Percentiles rank a stretch among this genome's conserved stretches.
Evolutionary conservation across 2,797 vertebrate genomes (phyloP).

Genomic region (Triplophysa bombifrons): DNA sequence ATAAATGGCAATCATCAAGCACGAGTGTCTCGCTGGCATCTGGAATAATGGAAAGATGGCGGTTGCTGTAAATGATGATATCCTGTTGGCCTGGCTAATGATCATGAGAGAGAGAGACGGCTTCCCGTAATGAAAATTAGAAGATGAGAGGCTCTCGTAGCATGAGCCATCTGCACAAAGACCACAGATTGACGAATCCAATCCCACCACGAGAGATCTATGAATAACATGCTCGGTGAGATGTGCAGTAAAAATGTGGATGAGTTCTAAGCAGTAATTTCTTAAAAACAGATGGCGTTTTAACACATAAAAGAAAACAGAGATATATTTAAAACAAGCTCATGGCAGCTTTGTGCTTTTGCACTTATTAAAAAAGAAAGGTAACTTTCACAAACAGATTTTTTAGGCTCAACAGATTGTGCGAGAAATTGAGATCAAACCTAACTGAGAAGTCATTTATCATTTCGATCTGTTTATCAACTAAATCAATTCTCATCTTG

Average conservation of each 20-base stretch:
- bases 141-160: slow-evolving; percentile 11
- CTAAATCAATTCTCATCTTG: background rate
- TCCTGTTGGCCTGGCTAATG: slow-evolving; percentile 23
- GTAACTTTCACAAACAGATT: too few species aligned
- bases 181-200: slow-evolving; percentile 22
- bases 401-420: background rate
- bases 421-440: too few species aligned
- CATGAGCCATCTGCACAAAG: slow-evolving; percentile 5
- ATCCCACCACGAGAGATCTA: slow-evolving; percentile 15
- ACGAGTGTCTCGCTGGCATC: slow-evolving; percentile 9
- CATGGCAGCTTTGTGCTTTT: too few species aligned
- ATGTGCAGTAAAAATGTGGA: background rate
- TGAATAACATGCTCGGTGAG: slow-evolving; percentile 29
- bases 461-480: too few species aligned
- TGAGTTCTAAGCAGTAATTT: slow-evolving; percentile 37
- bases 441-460: too few species aligned
- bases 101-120: slow-evolving; percentile 2
- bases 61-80: slow-evolving; percentile 26
- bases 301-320: slow-evolving; percentile 4
- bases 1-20: slow-evolving; percentile 17
- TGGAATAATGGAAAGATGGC: slow-evolving; percentile 22
- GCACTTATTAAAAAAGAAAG: background rate
- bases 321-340: too few species aligned
- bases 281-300: background rate
- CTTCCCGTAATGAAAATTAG: slow-evolving; percentile 35